A percentile compares a stretch with the other conserved stretches of the same genome.
These are phyloP conservation scores for Orientallactaga sibirica DNA, from an alignment of 2,797 vertebrate genomes.

Conservation along the genomic window DNA sequence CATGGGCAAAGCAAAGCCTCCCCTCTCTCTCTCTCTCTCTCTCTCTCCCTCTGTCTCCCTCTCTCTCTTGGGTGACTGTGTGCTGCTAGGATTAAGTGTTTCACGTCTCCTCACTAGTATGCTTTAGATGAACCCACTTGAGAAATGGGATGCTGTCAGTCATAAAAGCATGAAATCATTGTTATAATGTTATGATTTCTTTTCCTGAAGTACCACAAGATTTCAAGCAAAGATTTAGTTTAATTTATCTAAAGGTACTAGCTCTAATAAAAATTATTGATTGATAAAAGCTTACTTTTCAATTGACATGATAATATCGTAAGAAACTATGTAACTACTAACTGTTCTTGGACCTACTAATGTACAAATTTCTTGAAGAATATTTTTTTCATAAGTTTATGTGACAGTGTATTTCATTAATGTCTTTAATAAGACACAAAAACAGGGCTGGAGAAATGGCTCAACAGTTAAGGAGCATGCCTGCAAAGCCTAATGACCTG, in stretches of 20 bases:
- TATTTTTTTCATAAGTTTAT: not conserved
- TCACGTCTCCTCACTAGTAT: not conserved
- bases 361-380: not conserved
- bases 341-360: not conserved
- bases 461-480: too few relatives aligned
- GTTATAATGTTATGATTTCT: not conserved
- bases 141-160: not conserved
- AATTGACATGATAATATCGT: not conserved
- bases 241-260: conserved; percentile 1
- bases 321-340: not conserved
- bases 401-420: not conserved
- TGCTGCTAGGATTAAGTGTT: not conserved
- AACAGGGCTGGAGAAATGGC: not conserved
- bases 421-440: conserved; percentile 7
- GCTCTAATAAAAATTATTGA: not conserved
- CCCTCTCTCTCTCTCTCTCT: not conserved
- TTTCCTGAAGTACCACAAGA: conserved; percentile 45
- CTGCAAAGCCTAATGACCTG: too few relatives aligned
- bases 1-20: accelerated
- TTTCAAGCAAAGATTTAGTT: not conserved
- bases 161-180: conserved; percentile 42
- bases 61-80: not conserved
- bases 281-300: conserved; percentile 18
- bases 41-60: too few relatives aligned
- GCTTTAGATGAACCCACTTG: not conserved